Percentiles rank a stretch among this genome's conserved stretches.
phyloP scores from a whole-genome alignment of 2,113 vertebrate genomes.

The Sebastes schlegelii region DNA sequence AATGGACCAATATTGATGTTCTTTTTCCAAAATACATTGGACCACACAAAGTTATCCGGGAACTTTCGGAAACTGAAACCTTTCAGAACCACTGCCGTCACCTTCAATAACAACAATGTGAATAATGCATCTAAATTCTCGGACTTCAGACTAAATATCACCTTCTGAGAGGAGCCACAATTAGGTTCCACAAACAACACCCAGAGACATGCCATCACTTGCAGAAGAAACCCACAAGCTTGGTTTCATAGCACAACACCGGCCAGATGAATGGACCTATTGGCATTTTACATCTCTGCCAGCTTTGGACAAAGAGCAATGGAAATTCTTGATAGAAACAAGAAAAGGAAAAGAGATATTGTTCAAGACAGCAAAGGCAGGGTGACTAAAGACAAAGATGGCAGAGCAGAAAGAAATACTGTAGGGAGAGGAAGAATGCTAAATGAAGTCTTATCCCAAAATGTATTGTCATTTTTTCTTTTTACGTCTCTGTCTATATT shows the following conservation, averaged over 20 bases:
- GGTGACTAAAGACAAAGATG: background rate
- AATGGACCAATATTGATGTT: background rate
- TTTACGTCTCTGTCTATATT: slow-evolving; percentile 39
- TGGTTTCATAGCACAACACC: background rate
- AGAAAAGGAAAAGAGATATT: background rate
- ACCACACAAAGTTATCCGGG: background rate
- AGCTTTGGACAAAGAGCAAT: background rate
- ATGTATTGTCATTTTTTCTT: slow-evolving; percentile 3
- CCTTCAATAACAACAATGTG: background rate
- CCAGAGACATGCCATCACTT: background rate
- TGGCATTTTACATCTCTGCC: background rate
- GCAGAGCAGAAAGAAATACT: background rate
- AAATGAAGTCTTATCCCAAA: background rate
- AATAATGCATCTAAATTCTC: background rate
- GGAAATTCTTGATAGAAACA: background rate
- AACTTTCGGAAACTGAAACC: background rate
- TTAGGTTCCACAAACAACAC: background rate
- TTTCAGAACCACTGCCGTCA: background rate
- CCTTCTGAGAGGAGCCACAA: background rate
- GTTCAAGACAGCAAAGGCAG: slow-evolving; percentile 3
- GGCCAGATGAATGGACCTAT: background rate
- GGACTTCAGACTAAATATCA: background rate
- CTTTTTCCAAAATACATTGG: background rate
- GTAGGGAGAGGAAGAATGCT: background rate
- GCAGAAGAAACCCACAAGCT: background rate